phyloP scores from a whole-genome alignment of 2,888 invertebrate species.

The Cordylochernes scorpioides region DNA sequence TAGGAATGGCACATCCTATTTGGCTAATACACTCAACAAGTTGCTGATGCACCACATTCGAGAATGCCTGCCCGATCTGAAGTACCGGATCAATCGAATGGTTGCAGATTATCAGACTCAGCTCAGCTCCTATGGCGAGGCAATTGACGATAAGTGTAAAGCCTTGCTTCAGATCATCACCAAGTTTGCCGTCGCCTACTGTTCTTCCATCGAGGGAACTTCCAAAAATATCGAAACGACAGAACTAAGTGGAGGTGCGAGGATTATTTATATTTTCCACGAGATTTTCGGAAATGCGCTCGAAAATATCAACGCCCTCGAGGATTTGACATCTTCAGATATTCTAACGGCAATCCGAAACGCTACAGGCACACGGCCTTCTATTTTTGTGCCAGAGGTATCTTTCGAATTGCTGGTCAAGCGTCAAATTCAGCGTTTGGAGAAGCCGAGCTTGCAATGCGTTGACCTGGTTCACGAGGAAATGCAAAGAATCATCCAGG shows the following conservation, averaged over 20 bases:
- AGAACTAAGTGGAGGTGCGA: slow-evolving; percentile 91
- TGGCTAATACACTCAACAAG: slow-evolving; percentile 82
- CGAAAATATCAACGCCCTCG: slow-evolving; percentile 78
- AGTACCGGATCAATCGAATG: slow-evolving; percentile 92
- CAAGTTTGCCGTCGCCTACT: slow-evolving; percentile 93
- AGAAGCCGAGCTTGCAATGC: slow-evolving; percentile 85
- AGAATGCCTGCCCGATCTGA: slow-evolving; percentile 89
- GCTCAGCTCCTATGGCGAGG: slow-evolving; percentile 84
- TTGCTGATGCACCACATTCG: slow-evolving; percentile 96
- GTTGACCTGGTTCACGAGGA: slow-evolving; percentile 96
- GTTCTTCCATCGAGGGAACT: slow-evolving; percentile 91
- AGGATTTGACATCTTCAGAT: slow-evolving; percentile 71
- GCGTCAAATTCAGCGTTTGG: slow-evolving; percentile 75
- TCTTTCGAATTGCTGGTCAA: slow-evolving; percentile 95
- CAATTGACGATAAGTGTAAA: slow-evolving; percentile 83
- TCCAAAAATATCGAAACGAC: slow-evolving; percentile 91
- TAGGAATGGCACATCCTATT: slow-evolving; percentile 80
- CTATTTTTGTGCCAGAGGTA: slow-evolving; percentile 36
- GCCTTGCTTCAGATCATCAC: slow-evolving; percentile 91
- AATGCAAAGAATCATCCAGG: slow-evolving; percentile 95
- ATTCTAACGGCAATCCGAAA: slow-evolving; percentile 95
- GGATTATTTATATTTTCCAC: slow-evolving; percentile 98
- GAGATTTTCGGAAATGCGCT: slow-evolving; percentile 87
- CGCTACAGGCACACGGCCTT: slow-evolving; percentile 44
- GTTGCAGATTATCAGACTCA: slow-evolving; percentile 90